Evolutionary conservation across 2,888 invertebrate genomes (phyloP).

Genomic region (Drosophila falleni): DNA sequence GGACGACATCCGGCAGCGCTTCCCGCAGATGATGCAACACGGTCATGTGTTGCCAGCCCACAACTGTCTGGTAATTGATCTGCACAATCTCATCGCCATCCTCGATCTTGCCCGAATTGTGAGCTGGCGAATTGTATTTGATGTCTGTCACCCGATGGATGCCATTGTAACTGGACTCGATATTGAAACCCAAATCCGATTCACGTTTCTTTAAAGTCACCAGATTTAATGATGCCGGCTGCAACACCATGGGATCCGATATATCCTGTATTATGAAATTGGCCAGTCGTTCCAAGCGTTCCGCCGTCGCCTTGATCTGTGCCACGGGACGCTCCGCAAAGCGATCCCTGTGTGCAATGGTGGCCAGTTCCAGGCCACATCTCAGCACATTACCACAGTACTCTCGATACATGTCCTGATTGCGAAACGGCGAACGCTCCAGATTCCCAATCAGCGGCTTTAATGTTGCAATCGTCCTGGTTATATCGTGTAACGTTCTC

Average conservation of each 20-base stretch:
- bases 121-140: slow-evolving; percentile 96
- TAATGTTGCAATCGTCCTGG: slow-evolving; percentile 92
- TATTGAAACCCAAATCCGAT: slow-evolving; percentile 95
- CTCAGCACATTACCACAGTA: slow-evolving; percentile 91
- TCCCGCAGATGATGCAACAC: slow-evolving; percentile 91
- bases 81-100: slow-evolving; percentile 98
- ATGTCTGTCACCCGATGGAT: slow-evolving; percentile 94
- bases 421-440: slow-evolving; percentile 88
- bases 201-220: slow-evolving; percentile 94
- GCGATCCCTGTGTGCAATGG: slow-evolving; percentile 95
- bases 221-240: slow-evolving; percentile 95
- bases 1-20: slow-evolving; percentile 91
- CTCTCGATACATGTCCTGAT: slow-evolving; percentile 88
- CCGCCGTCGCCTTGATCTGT: slow-evolving; percentile 89
- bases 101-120: slow-evolving; percentile 96
- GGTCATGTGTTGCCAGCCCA: slow-evolving; percentile 93
- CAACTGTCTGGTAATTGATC: slow-evolving; percentile 90
- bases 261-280: slow-evolving; percentile 95
- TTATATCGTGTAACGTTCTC: slow-evolving; percentile 93
- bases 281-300: slow-evolving; percentile 91
- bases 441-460: slow-evolving; percentile 96
- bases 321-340: slow-evolving; percentile 95
- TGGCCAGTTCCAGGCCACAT: slow-evolving; percentile 94
- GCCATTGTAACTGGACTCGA: slow-evolving; percentile 93
- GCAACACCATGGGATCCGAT: slow-evolving; percentile 95